These are phyloP conservation scores for Junonia oenone DNA, from an alignment of 2,888 invertebrate genomes.

Conservation along the genomic window DNA sequence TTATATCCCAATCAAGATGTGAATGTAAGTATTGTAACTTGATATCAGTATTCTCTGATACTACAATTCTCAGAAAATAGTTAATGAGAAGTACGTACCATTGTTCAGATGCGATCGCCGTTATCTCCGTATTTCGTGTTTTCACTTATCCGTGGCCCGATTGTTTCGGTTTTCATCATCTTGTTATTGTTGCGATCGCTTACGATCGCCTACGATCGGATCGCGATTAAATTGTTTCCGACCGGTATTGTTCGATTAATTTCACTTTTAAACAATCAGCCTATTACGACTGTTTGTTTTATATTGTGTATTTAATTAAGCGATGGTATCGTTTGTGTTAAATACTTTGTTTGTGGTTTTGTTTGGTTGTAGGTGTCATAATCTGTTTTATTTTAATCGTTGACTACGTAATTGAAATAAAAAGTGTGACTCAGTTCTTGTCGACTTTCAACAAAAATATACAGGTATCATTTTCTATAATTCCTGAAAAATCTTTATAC, in stretches of 20 bases:
- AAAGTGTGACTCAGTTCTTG: too few species aligned
- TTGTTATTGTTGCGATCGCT: conserved; percentile 38
- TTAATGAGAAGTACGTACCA: conserved; percentile 74
- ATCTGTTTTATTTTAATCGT: too few species aligned
- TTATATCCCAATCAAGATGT: too few species aligned
- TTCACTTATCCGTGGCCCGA: conserved; percentile 67
- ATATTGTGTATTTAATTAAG: not conserved
- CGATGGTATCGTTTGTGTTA: not conserved
- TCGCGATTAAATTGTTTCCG: conserved; percentile 32
- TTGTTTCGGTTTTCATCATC: conserved; percentile 69
- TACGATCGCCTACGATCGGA: conserved; percentile 37
- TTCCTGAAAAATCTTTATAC: too few species aligned
- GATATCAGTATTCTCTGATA: too few species aligned
- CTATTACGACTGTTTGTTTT: conserved; percentile 1
- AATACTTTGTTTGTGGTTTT: too few species aligned
- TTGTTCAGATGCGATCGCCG: conserved; percentile 71
- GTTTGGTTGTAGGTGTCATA: too few species aligned
- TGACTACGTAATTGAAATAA: too few species aligned
- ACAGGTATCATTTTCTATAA: too few species aligned
- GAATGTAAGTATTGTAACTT: too few species aligned
- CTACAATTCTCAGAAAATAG: conserved; percentile 46
- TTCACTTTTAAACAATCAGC: conserved; percentile 12
- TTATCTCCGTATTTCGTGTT: conserved; percentile 73
- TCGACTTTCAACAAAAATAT: too few species aligned
- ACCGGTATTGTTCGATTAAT: conserved; percentile 25